Percentiles rank a stretch among this genome's conserved stretches.
Conservation (phyloP, 2,113 vertebrate species). For the Corythaeola cristata region DNA sequence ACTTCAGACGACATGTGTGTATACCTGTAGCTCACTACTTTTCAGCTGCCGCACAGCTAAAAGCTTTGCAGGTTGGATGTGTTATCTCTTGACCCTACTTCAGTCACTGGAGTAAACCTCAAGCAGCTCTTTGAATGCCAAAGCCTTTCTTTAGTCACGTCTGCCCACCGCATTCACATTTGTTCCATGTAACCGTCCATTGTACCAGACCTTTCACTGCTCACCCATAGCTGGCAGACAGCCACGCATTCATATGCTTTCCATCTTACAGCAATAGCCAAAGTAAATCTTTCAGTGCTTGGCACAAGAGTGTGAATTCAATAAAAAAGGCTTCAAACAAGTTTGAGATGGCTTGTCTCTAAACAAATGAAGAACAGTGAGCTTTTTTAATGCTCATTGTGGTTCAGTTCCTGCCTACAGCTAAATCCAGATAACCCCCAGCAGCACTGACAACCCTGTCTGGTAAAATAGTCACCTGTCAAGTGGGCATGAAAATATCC, state of each 20-base stretch:
- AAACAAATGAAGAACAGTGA: slow-evolving; percentile 28
- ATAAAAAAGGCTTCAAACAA: slow-evolving; percentile 52
- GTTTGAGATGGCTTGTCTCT: slow-evolving; percentile 55
- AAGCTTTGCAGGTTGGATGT: not conserved
- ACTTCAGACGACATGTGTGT: rapidly evolving
- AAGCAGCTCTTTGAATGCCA: not conserved
- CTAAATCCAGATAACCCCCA: slow-evolving; percentile 5
- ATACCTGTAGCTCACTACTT: not conserved
- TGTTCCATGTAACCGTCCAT: not conserved
- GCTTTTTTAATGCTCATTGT: slow-evolving; percentile 16
- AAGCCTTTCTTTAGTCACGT: not conserved
- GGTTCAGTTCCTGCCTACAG: not conserved
- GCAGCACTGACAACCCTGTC: not conserved
- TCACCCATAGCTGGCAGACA: slow-evolving; percentile 36
- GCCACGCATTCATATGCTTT: slow-evolving; percentile 52
- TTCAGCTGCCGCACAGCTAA: not conserved
- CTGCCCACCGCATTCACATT: not conserved
- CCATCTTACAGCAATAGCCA: slow-evolving; percentile 57
- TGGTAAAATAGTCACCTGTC: not conserved
- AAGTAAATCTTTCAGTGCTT: slow-evolving; percentile 56
- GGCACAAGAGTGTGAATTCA: slow-evolving; percentile 59
- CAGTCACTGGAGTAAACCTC: not conserved
- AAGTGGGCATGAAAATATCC: not conserved
- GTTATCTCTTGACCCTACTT: not conserved
- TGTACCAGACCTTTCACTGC: slow-evolving; percentile 32